Evolutionary conservation across 2,797 vertebrate genomes (phyloP).

Genomic region (Kryptolebias ocellatus): DNA sequence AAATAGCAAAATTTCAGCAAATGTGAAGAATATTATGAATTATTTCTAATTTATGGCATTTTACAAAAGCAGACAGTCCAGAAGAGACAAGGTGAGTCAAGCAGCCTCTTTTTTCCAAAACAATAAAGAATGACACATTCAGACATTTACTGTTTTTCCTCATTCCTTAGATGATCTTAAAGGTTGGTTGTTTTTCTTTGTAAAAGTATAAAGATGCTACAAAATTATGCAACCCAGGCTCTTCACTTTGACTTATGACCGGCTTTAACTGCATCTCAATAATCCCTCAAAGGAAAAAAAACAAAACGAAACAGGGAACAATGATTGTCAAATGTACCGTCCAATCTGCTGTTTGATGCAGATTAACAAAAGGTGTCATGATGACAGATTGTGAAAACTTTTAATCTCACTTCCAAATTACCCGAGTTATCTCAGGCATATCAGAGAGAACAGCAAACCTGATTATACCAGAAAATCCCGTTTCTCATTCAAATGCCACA

Average conservation of each 20-base stretch:
- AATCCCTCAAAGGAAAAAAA: constrained; percentile 1
- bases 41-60: background rate
- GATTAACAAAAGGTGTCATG: constrained; percentile 20
- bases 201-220: background rate
- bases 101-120: background rate
- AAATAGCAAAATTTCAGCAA: background rate
- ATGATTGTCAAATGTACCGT: constrained; percentile 10
- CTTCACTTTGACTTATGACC: constrained; percentile 2
- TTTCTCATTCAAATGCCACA: constrained; percentile 39
- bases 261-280: constrained; percentile 1
- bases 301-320: background rate
- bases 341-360: constrained; percentile 14
- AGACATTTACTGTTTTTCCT: background rate
- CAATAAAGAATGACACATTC: background rate
- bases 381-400: constrained; percentile 13
- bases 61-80: background rate
- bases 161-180: background rate
- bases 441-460: constrained; percentile 39
- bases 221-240: constrained; percentile 7
- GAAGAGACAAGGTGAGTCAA: background rate
- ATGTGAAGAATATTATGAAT: background rate
- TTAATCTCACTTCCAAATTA: constrained; percentile 41
- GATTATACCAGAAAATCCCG: constrained; percentile 50
- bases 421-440: constrained; percentile 22
- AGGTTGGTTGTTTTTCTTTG: background rate